Base-by-base conservation (phyloP, 1,140 invertebrate genomes). In the Drosophila lini region DNA sequence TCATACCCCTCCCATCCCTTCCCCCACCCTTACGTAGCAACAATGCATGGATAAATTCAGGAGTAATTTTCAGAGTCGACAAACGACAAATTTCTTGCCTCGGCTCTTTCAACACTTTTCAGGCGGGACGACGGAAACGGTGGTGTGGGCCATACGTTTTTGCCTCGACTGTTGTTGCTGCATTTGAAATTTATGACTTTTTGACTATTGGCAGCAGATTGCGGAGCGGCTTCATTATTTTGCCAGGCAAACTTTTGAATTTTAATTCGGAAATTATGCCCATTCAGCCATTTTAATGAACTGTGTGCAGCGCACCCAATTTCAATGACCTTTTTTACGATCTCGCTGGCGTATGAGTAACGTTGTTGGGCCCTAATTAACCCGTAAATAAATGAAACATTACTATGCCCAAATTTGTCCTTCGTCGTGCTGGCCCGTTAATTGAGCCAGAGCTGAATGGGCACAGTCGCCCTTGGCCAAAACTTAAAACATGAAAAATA, bases 181-280 rank as follows among this genome's bases (percentile, higher is more conserved):
- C 84, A 89, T 81, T 89, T 64, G 74, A 84, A 81, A 89, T 89
- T 89, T 89, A 89, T 89, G 84, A 90, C 52, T 84, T 89, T 85
- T 89, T 89, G 85, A 89, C 81, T 89, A 89, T 90, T 89, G 84
- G 85, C 81, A 89, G 89, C 84, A 89, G 85, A 90, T 90, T 89
- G 84, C 50, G 52, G 38, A 67, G 71, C 76, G 58, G 83, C 85
- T 89, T 81, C 78, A 89, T 89, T 89, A 89, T 89, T 88, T 83
- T 77, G 83, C 69, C 59, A 61, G 69, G 76, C 60, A 88, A 89
- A 89, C 74, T 89, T 89, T 89, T 90, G 85, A 89, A 89, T 89
- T 89, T 89, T 84, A 89, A 89, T 89, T 84, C 69, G 84, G 75
- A 80, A 88, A 88, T 88, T 88, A 89, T 89, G 84, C 80, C 84